Percentiles rank a stretch among this genome's conserved stretches.
Conservation (phyloP, 2,797 vertebrate species). For the Sitta carolinensis region DNA sequence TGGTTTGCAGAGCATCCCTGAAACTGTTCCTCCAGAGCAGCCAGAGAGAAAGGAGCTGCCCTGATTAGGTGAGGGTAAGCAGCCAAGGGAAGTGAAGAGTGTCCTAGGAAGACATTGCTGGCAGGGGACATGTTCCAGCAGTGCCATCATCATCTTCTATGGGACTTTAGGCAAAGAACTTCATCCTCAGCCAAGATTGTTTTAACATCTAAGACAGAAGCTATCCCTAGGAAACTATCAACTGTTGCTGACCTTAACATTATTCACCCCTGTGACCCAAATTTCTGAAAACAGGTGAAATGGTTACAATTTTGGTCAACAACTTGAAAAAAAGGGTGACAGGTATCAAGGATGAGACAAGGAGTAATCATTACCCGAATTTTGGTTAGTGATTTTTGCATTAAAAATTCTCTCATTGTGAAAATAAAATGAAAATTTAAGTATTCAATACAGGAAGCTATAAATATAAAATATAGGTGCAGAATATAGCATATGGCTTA, state of each 20-base stretch:
- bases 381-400: background rate
- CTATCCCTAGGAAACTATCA: background rate
- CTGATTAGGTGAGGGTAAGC: background rate
- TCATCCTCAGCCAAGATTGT: background rate
- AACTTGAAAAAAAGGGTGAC: background rate
- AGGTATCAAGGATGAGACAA: background rate
- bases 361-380: background rate
- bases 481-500: constrained; percentile 26
- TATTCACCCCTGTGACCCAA: background rate
- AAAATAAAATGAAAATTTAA: constrained; percentile 26
- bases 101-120: fast-evolving
- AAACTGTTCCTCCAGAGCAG: background rate
- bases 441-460: background rate
- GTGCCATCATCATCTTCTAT: background rate
- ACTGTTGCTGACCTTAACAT: background rate
- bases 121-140: background rate
- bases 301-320: background rate
- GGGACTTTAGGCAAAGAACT: background rate
- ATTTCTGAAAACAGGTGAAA: background rate
- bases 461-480: constrained; percentile 39
- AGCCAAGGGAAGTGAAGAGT: background rate
- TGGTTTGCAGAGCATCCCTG: background rate
- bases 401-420: background rate
- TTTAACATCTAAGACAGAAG: background rate
- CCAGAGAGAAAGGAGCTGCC: background rate